A percentile compares a stretch with the other conserved stretches of the same genome.
phyloP scores from a whole-genome alignment of 2,797 vertebrate species.

The Lacerta bilineata region DNA sequence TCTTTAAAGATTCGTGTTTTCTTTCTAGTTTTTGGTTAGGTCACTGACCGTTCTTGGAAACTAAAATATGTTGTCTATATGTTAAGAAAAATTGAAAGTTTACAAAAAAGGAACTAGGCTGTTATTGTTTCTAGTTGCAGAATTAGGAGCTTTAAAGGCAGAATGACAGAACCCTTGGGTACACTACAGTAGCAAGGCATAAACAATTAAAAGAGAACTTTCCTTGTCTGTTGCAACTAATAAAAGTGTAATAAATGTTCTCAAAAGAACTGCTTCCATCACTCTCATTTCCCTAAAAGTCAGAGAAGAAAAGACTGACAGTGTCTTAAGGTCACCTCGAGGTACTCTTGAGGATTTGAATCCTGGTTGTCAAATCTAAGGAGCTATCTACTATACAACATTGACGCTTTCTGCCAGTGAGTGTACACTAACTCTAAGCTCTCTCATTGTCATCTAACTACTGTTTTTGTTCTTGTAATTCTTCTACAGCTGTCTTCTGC shows the following conservation, averaged over 20 bases:
- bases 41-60: not conserved
- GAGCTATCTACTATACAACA: not conserved
- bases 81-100: not conserved
- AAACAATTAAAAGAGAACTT: not conserved
- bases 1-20: not conserved
- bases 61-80: no score
- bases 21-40: not conserved
- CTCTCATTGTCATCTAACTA: slow-evolving; percentile 26
- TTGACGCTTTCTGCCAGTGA: not conserved
- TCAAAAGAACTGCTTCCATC: not conserved
- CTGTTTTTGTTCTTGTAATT: slow-evolving; percentile 40
- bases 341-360: not conserved
- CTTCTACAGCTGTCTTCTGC: slow-evolving; percentile 67
- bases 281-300: not conserved
- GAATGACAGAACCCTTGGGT: not conserved
- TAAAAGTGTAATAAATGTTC: not conserved
- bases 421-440: not conserved
- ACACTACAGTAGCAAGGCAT: not conserved
- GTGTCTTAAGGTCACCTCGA: not conserved
- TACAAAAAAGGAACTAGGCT: not conserved
- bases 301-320: not conserved
- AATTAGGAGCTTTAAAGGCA: slow-evolving; percentile 14
- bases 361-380: not conserved
- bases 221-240: not conserved
- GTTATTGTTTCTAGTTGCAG: not conserved